Base-by-base conservation (phyloP, 2,113 vertebrate species). In the Ranitomeya imitator region DNA sequence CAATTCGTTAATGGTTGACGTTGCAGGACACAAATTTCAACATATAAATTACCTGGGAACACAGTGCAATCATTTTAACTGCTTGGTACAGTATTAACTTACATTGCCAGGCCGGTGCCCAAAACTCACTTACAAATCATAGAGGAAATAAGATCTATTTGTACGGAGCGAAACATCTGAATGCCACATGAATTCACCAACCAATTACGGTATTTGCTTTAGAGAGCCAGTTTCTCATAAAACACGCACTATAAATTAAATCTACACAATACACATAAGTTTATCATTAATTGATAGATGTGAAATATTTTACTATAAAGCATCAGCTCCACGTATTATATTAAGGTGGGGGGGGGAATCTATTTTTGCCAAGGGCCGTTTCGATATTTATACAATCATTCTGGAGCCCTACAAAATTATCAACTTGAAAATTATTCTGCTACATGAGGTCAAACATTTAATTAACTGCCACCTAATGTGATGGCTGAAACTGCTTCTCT, bases 21-120 rank as follows among this genome's bases (percentile, higher is more conserved):
- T 76, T 86, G 26, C 73, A 86, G 57, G 6, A 86, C 59, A 63
- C 55, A 77, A 23, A 61, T 57, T 16, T 77, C 21, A 59, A 60
- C 73, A 86, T 86, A 61, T 55, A 63, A 76, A 23, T 54, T n/a
- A 52, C 57, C 19, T 63, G 9, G 60, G 57, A 78, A 63, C 45
- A 78, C 59, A 78, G 57, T 21, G 31, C 73, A 77, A 63, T 86
- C 71, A 63, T 86, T 86, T 74, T 78, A 61, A 59, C 73, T 78
- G 73, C 37, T 86, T 54, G 74, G 59, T 52, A 65, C 19, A 51
- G 55, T 79, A 86, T 86, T 79, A 60, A 63, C 37, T 78, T 79
- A 65, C 85, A 79, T 63, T 78, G 14, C 85, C 85, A 86, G 37
- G 37, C 13, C 19, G 7, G 57, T 86, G 85, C 74, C 81, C 85